These are phyloP conservation scores for Aptenodytes patagonicus DNA, from an alignment of 2,113 vertebrate genomes.

Conservation along the genomic window DNA sequence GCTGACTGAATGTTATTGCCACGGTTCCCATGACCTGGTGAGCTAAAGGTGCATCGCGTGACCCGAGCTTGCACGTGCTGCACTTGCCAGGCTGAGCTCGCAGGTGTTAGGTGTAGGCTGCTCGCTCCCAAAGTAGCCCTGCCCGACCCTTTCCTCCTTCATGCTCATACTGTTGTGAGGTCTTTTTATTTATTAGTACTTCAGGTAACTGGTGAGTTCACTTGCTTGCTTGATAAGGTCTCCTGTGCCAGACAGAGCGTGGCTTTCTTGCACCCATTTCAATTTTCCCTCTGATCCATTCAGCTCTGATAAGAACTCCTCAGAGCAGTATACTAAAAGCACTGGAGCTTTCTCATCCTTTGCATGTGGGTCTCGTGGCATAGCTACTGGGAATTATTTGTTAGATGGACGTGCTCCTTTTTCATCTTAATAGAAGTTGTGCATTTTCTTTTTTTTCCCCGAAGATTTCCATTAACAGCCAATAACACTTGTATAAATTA, in stretches of 20 bases:
- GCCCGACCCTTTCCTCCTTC: not conserved
- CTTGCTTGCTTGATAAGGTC: not conserved
- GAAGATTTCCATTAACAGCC: not conserved
- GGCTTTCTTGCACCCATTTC: not conserved
- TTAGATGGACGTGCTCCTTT: not conserved
- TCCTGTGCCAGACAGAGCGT: not conserved
- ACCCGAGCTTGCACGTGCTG: rapidly evolving
- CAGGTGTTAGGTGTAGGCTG: rapidly evolving
- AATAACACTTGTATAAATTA: not conserved
- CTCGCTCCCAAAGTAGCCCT: not conserved
- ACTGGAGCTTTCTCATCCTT: not conserved
- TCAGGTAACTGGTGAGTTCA: not conserved
- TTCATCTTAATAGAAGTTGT: not conserved
- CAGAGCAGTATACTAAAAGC: not conserved
- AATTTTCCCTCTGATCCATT: not conserved
- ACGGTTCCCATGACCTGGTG: rapidly evolving
- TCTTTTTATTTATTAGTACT: not conserved
- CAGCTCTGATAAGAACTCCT: not conserved
- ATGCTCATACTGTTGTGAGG: not conserved
- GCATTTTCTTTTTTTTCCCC: not conserved
- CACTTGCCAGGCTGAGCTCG: not conserved
- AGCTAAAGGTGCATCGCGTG: not conserved
- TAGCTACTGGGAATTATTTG: not conserved
- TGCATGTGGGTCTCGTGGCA: rapidly evolving
- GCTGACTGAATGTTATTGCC: not conserved